Base-by-base conservation (phyloP, 2,797 vertebrate genomes). In the Brachyalestes nurse region DNA sequence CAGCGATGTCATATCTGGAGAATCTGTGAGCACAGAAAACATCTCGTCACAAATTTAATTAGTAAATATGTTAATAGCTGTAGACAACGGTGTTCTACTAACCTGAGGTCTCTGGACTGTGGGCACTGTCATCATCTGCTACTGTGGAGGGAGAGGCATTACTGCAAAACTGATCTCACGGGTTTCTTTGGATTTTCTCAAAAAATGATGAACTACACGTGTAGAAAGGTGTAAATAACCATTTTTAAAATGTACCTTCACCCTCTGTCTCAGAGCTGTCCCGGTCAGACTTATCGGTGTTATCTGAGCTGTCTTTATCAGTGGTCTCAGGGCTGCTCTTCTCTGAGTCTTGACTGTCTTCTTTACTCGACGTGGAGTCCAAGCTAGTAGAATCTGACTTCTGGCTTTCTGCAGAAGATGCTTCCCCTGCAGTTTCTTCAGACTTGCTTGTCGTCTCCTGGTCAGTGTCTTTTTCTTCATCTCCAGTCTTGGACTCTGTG, bases 241-340 rank as follows among this genome's bases (percentile, higher is more conserved):
- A 34, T 3, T 23, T 34, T 34, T n/a, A 55, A 47, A 8, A 49
- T 47, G 47, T 58, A 84, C 84, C 86, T 86, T 81, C 86, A 28
- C 49, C 79, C 19, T 78, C 82, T 4, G 70, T 79, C 72, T 88
- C 88, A 9, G 53, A 49, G 71, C 82, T 87, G 17, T 79, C 83
- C 21, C 10, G 7, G 57, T 82, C 66, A 14, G 66, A 53, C 25
- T 77, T 78, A 64, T 82, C 79, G 9, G 51, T 55, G 6, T 62
- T 87, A 8, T 81, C 72, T 0, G 77, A 64, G 57, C 83, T 77
- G 5, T 84, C 72, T 80, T 55, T 72, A 49, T 84, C 80, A 28
- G 42, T 49, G 16, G 78, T 79, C 57, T 87, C 81, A 14, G 69
- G 53, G 67, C 72, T 84, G 53, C 72, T 80, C 16, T 49, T 75